Evolutionary conservation across 1,140 invertebrate species (phyloP).

Genomic region (Olivierus martensii): DNA sequence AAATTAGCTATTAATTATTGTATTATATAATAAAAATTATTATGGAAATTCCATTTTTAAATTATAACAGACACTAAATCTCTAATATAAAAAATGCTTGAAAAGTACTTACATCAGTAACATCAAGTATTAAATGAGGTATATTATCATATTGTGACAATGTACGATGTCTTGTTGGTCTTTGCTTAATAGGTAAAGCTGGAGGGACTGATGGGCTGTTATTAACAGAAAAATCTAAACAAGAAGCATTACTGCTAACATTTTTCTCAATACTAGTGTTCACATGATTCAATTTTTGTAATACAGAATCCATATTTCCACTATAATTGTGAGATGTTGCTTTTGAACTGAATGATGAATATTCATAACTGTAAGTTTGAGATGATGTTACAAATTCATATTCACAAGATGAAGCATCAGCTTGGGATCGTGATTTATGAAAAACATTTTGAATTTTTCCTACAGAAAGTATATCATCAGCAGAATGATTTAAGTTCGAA

Average conservation of each 20-base stretch:
- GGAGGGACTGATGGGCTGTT: conserved; percentile 34
- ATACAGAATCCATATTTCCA: too few species aligned
- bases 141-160: conserved; percentile 62
- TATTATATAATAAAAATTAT: too few species aligned
- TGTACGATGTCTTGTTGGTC: conserved; percentile 38
- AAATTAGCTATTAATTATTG: too few species aligned
- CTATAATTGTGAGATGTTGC: neutral
- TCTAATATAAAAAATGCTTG: neutral
- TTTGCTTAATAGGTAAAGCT: conserved; percentile 47
- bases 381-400: neutral
- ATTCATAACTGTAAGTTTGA: conserved; percentile 12
- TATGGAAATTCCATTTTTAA: too few species aligned
- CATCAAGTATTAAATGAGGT: conserved; percentile 29
- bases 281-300: too few species aligned
- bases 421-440: neutral
- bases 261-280: conserved; percentile 5
- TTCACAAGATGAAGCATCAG: too few species aligned
- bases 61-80: neutral
- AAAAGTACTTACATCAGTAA: conserved; percentile 17
- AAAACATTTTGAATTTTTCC: neutral
- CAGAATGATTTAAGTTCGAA: conserved; percentile 64
- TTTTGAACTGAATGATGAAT: conserved; percentile 9
- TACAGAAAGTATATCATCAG: conserved; percentile 40
- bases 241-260: conserved; percentile 1
- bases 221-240: neutral